Evolutionary conservation across 2,888 invertebrate species (phyloP).

Genomic region (Philereme vetulata): DNA sequence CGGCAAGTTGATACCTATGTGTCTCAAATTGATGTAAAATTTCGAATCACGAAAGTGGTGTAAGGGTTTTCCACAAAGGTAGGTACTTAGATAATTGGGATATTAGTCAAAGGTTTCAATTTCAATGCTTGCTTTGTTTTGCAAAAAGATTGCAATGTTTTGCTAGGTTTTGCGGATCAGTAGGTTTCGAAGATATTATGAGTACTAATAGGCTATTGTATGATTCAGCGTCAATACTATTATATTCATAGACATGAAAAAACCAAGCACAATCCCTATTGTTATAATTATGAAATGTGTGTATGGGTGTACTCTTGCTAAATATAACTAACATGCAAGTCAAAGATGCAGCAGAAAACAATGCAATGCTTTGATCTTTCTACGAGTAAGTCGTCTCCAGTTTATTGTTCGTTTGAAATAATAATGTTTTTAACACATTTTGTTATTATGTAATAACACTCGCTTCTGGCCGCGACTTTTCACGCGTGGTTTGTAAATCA

Average conservation of each 20-base stretch:
- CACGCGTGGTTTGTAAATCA: no score
- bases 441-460: no score
- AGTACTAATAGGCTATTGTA: constrained; percentile 14
- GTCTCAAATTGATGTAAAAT: no score
- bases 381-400: background rate
- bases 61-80: no score
- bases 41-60: no score
- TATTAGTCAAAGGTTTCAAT: no score
- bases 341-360: constrained; percentile 23
- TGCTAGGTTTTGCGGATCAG: background rate
- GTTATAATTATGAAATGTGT: constrained; percentile 17
- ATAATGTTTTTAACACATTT: no score
- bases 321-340: constrained; percentile 21
- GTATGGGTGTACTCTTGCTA: constrained; percentile 16
- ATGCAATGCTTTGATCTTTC: constrained; percentile 23
- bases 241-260: constrained; percentile 20
- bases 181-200: constrained; percentile 5
- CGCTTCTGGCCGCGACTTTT: no score
- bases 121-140: no score
- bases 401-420: no score
- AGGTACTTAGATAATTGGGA: no score
- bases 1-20: no score
- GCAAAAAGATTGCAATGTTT: constrained; percentile 1
- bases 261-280: constrained; percentile 28
- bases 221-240: constrained; percentile 18